Conservation (phyloP, 2,888 invertebrate genomes). For the Pachliopta kotzebuea region DNA sequence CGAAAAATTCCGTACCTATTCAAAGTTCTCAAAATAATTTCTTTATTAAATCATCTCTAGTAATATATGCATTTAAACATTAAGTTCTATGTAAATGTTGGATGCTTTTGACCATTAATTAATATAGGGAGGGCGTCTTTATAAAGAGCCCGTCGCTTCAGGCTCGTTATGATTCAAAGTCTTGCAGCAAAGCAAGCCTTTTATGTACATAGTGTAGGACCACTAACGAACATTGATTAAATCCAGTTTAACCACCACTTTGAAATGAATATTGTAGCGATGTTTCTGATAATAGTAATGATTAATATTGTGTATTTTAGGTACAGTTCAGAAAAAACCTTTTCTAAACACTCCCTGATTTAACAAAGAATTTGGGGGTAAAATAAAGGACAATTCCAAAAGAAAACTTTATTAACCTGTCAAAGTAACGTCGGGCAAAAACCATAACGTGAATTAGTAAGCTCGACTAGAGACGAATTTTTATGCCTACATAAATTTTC, state of each 20-base stretch:
- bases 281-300: background rate
- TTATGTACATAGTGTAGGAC: conserved; percentile 11
- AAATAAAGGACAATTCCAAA: background rate
- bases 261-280: background rate
- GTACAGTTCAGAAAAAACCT: background rate
- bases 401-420: background rate
- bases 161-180: conserved; percentile 11
- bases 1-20: too few relatives aligned
- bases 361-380: background rate
- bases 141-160: conserved; percentile 19
- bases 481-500: background rate
- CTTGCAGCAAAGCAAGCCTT: conserved; percentile 16
- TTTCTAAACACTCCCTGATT: background rate
- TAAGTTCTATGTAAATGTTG: too few relatives aligned
- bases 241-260: background rate
- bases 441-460: background rate
- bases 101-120: conserved; percentile 17
- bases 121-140: conserved; percentile 7
- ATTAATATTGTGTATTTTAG: too few relatives aligned
- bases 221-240: conserved; percentile 27
- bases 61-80: too few relatives aligned
- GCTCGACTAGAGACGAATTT: background rate
- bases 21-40: too few relatives aligned
- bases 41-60: too few relatives aligned
- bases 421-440: background rate